Evolutionary conservation across 2,113 vertebrate genomes (phyloP).

Genomic region (Cephalophus harveyi): DNA sequence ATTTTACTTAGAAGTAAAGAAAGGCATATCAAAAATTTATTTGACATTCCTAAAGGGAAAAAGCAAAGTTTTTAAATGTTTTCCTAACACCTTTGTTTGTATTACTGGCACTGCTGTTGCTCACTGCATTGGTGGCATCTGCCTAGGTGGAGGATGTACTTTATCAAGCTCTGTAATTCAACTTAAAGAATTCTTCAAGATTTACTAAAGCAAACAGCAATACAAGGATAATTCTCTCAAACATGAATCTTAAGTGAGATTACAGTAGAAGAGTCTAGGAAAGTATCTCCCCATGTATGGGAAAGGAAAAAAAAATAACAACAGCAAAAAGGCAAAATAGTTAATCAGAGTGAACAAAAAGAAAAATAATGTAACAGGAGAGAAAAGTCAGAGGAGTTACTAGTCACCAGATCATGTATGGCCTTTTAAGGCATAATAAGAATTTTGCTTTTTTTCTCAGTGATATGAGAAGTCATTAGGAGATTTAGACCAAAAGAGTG

Average conservation of each 20-base stretch:
- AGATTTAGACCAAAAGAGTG: neutral
- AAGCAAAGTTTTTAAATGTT: neutral
- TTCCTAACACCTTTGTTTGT: neutral
- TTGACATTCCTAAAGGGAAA: neutral
- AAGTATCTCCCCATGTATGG: neutral
- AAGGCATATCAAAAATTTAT: neutral
- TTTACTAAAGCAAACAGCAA: neutral
- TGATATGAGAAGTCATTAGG: neutral
- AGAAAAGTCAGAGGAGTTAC: neutral
- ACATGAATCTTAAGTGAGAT: neutral
- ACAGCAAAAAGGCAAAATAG: neutral
- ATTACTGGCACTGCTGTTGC: neutral
- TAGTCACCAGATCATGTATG: neutral
- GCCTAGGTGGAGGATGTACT: neutral
- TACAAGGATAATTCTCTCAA: neutral
- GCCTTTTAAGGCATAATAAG: neutral
- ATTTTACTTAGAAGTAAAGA: neutral
- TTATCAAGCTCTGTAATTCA: neutral
- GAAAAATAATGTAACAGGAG: neutral
- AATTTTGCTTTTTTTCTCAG: neutral
- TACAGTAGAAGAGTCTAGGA: neutral
- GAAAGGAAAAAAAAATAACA: neutral
- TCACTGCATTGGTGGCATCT: neutral
- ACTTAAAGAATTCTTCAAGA: neutral
- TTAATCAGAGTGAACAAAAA: neutral